Conservation (phyloP, 2,888 invertebrate genomes). For the Trissolcus japonicus region DNA sequence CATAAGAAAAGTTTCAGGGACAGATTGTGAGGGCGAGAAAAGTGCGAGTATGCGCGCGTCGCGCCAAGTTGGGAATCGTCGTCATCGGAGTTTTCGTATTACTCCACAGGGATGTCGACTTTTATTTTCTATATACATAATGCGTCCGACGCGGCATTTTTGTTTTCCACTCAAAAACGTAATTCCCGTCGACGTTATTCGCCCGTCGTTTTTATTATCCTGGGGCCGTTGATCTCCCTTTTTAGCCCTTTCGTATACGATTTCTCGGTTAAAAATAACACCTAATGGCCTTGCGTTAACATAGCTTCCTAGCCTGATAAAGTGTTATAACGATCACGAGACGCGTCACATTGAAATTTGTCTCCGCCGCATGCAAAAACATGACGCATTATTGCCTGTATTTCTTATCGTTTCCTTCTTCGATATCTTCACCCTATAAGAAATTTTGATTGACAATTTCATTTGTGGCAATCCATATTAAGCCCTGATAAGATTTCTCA, state of each 20-base stretch:
- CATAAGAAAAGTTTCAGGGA: slow-evolving; percentile 46
- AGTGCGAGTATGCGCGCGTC: slow-evolving; percentile 52
- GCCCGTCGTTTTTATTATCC: slow-evolving; percentile 33
- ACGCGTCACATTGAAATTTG: slow-evolving; percentile 14
- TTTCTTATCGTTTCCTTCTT: neutral
- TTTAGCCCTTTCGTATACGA: slow-evolving; percentile 31
- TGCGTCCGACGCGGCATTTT: slow-evolving; percentile 52
- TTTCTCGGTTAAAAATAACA: slow-evolving; percentile 43
- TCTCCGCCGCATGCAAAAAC: slow-evolving; percentile 4
- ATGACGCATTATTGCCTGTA: neutral
- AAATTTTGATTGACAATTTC: too few relatives aligned
- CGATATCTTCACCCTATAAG: too few relatives aligned
- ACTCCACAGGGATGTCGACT: slow-evolving; percentile 47
- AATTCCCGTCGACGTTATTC: slow-evolving; percentile 23
- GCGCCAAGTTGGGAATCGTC: slow-evolving; percentile 67
- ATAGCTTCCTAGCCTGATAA: slow-evolving; percentile 31
- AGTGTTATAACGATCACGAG: slow-evolving; percentile 31
- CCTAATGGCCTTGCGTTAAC: slow-evolving; percentile 31
- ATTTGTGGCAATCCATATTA: too few relatives aligned
- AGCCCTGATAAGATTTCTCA: too few relatives aligned
- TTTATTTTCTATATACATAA: slow-evolving; percentile 43
- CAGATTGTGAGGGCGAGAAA: slow-evolving; percentile 63
- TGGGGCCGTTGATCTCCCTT: slow-evolving; percentile 23
- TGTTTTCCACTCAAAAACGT: slow-evolving; percentile 48
- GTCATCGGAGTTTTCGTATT: slow-evolving; percentile 47